phyloP scores from a whole-genome alignment of 2,113 vertebrate genomes.

The Himantopus leucocephalus region DNA sequence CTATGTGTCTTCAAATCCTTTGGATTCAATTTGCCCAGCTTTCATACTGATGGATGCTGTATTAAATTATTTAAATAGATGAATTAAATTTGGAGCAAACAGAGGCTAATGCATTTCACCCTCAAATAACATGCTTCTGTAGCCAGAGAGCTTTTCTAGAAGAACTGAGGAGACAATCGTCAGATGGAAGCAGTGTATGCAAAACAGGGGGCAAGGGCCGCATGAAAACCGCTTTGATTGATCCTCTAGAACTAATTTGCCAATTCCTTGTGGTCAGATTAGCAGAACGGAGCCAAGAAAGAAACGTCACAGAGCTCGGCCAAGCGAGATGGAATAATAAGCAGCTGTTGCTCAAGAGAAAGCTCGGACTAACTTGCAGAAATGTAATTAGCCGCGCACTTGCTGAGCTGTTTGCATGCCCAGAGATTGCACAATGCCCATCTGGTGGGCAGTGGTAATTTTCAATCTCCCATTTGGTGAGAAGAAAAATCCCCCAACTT shows the following conservation, averaged over 20 bases:
- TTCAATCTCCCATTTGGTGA: not conserved
- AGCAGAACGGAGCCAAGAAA: constrained; percentile 1
- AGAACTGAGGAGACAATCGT: not conserved
- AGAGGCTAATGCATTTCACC: constrained; percentile 53
- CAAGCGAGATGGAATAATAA: not conserved
- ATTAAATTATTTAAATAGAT: constrained; percentile 65
- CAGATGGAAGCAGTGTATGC: not conserved
- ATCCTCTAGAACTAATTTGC: constrained; percentile 24
- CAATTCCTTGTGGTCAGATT: not conserved
- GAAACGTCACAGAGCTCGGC: not conserved
- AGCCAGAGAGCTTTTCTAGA: constrained; percentile 42
- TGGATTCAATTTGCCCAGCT: constrained; percentile 58
- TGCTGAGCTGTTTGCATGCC: not conserved
- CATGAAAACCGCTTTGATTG: not conserved
- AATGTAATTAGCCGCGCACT: not conserved
- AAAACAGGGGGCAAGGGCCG: not conserved
- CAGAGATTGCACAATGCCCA: not conserved
- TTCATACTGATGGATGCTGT: constrained; percentile 53
- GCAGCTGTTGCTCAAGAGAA: constrained; percentile 16
- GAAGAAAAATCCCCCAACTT: not conserved
- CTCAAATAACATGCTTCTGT: constrained; percentile 15
- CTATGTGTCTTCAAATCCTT: constrained; percentile 53
- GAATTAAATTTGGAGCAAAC: constrained; percentile 61
- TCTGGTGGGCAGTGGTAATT: not conserved
- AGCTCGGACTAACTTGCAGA: not conserved